Conservation (phyloP, 2,113 vertebrate species). For the Meriones unguiculatus region DNA sequence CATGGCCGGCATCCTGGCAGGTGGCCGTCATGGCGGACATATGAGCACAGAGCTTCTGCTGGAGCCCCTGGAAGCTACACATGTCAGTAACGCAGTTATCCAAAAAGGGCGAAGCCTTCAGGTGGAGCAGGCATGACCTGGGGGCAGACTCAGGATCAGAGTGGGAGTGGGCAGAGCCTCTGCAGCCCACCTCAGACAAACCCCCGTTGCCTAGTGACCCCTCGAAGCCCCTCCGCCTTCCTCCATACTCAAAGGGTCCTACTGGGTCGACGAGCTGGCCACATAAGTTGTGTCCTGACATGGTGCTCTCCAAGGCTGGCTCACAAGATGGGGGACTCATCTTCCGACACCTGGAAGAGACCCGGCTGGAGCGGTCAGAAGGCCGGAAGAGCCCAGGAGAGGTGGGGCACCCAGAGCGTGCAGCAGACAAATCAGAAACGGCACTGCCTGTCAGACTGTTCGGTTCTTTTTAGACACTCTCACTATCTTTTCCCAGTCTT, state of each 20-base stretch:
- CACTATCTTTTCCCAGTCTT: neutral
- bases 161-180: too few relatives aligned
- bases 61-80: slow-evolving; percentile 88
- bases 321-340: slow-evolving; percentile 85
- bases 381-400: neutral
- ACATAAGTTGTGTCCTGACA: slow-evolving; percentile 87
- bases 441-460: neutral
- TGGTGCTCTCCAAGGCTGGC: slow-evolving; percentile 80
- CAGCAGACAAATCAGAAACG: neutral
- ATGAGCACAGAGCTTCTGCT: slow-evolving; percentile 87
- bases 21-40: slow-evolving; percentile 88
- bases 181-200: neutral
- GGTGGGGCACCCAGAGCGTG: neutral
- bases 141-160: neutral
- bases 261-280: slow-evolving; percentile 84
- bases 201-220: neutral
- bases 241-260: slow-evolving; percentile 88
- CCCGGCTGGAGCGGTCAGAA: neutral
- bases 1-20: slow-evolving; percentile 87
- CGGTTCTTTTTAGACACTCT: neutral
- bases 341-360: slow-evolving; percentile 84
- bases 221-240: neutral
- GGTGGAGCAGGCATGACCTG: slow-evolving; percentile 87
- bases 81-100: slow-evolving; percentile 89
- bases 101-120: slow-evolving; percentile 87